Evolutionary conservation across 2,797 vertebrate species (phyloP).

Genomic region (Nyctalus aviator): DNA sequence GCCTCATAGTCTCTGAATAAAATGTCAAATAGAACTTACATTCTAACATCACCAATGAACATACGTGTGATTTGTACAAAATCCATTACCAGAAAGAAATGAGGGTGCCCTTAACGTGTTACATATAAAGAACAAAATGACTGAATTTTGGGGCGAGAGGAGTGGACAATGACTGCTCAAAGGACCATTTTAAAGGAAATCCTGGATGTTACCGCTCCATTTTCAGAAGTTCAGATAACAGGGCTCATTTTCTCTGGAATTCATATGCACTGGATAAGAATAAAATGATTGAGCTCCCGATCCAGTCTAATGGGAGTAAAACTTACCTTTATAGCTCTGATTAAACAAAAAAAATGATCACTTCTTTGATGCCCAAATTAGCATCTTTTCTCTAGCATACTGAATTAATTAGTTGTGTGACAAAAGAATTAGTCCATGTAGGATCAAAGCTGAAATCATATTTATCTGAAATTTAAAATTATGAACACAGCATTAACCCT

Average conservation of each 20-base stretch:
- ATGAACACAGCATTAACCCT: constrained; percentile 87
- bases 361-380: constrained; percentile 91
- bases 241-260: constrained; percentile 48
- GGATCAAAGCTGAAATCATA: constrained; percentile 89
- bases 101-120: constrained; percentile 24
- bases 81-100: neutral
- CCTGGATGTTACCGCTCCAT: constrained; percentile 22
- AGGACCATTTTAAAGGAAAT: constrained; percentile 56
- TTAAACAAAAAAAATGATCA: constrained; percentile 87
- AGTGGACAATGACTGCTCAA: neutral
- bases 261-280: constrained; percentile 70
- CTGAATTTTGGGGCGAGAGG: neutral
- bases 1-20: neutral
- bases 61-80: neutral
- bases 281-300: constrained; percentile 80
- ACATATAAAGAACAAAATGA: constrained; percentile 28
- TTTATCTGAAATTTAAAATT: constrained; percentile 89
- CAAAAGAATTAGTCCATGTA: constrained; percentile 90
- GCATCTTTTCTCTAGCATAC: constrained; percentile 89
- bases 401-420: constrained; percentile 91
- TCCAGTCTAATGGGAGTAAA: constrained; percentile 84
- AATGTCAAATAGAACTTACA: neutral
- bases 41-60: neutral
- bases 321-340: constrained; percentile 88
- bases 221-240: constrained; percentile 53